These are phyloP conservation scores for Halcyon leucocephala DNA, from an alignment of 2,797 vertebrate species.

Conservation along the genomic window DNA sequence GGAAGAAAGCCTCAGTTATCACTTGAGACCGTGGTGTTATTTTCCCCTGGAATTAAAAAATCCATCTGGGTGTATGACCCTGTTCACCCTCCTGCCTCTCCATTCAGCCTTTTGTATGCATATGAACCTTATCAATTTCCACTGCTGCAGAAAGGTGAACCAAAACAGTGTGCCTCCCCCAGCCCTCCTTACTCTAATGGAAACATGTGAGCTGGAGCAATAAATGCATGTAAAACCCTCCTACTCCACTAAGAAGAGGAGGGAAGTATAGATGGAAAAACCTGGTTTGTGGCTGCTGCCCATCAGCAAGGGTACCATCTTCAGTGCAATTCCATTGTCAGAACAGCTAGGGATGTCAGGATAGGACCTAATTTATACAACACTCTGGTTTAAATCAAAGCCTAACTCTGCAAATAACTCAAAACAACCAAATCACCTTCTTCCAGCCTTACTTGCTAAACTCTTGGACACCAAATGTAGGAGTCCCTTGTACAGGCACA, in stretches of 20 bases:
- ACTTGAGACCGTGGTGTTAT: slow-evolving; percentile 82
- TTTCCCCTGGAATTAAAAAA: slow-evolving; percentile 85
- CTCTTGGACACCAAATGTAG: not conserved
- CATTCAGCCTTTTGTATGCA: slow-evolving; percentile 87
- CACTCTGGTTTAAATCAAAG: not conserved
- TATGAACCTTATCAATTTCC: slow-evolving; percentile 85
- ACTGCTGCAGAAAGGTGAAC: slow-evolving; percentile 75
- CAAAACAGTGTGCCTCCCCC: slow-evolving; percentile 65
- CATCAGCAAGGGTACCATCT: not conserved
- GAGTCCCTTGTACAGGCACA: not conserved
- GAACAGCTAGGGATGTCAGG: not conserved
- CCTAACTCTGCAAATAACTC: not conserved
- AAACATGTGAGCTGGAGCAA: slow-evolving; percentile 63
- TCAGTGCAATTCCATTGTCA: accelerated
- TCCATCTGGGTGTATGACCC: slow-evolving; percentile 83
- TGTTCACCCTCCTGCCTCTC: slow-evolving; percentile 81
- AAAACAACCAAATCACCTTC: not conserved
- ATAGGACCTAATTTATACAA: not conserved
- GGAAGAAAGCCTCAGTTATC: slow-evolving; percentile 85
- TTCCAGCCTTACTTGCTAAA: not conserved
- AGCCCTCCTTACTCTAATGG: slow-evolving; percentile 66
- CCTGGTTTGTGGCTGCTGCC: not conserved
- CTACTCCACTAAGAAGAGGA: slow-evolving; percentile 43
- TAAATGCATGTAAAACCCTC: slow-evolving; percentile 67
- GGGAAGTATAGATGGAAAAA: not conserved